phyloP scores from a whole-genome alignment of 2,797 vertebrate species.

The Malacoctenus gilli region DNA sequence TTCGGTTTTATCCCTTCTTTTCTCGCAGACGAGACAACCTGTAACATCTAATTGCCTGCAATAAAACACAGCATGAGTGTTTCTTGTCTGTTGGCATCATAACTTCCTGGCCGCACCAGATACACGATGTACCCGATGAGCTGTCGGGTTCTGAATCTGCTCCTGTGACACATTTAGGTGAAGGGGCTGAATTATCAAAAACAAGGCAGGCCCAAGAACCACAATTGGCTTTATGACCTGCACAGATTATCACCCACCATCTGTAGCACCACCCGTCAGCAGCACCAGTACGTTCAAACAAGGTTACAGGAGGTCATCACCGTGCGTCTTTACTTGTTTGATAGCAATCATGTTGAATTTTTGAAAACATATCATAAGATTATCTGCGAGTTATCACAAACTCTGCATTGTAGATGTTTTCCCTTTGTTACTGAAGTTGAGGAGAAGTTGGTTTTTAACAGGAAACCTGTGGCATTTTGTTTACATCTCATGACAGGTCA shows the following conservation, averaged over 20 bases:
- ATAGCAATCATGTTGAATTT: slow-evolving; percentile 38
- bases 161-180: slow-evolving; percentile 41
- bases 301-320: slow-evolving; percentile 44
- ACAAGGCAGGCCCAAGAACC: slow-evolving; percentile 44
- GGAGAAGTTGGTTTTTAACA: slow-evolving; percentile 5
- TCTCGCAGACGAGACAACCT: slow-evolving; percentile 52
- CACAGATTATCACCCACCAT: slow-evolving; percentile 57
- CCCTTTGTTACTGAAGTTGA: not conserved
- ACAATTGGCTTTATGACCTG: slow-evolving; percentile 62
- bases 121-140: slow-evolving; percentile 36
- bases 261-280: slow-evolving; percentile 56
- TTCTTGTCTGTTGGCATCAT: slow-evolving; percentile 58
- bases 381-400: slow-evolving; percentile 12
- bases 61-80: slow-evolving; percentile 58
- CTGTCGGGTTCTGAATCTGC: slow-evolving; percentile 40
- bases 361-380: too few species aligned
- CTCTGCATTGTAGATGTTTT: not conserved
- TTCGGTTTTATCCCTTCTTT: slow-evolving; percentile 39
- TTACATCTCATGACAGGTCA: slow-evolving; percentile 40
- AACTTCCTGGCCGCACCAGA: slow-evolving; percentile 53
- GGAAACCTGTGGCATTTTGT: slow-evolving; percentile 28
- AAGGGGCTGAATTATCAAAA: slow-evolving; percentile 58
- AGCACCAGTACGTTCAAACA: slow-evolving; percentile 53
- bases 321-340: slow-evolving; percentile 39
- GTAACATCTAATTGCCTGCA: slow-evolving; percentile 67